Percentiles rank a stretch among this genome's conserved stretches.
Evolutionary conservation across 2,888 invertebrate genomes (phyloP).

Genomic region (Kryphioiulus occultus): DNA sequence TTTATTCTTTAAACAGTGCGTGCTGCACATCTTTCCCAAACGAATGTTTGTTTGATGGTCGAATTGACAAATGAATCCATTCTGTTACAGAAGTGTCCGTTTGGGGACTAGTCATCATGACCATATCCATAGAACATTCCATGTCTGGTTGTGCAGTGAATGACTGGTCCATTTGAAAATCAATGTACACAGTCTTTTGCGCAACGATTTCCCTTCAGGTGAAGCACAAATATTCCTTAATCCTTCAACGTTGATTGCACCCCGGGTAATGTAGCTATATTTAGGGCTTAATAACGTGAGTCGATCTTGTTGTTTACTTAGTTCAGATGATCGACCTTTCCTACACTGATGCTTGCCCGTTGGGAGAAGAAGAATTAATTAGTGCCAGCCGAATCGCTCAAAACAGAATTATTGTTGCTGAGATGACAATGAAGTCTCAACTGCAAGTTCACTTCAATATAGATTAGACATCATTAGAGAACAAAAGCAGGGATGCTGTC

Average conservation of each 20-base stretch:
- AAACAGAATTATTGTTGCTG: slow-evolving; percentile 13
- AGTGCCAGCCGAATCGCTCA: slow-evolving; percentile 23
- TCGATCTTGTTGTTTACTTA: slow-evolving; percentile 12
- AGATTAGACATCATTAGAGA: neutral
- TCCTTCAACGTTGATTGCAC: slow-evolving; percentile 17
- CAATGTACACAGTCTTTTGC: slow-evolving; percentile 20
- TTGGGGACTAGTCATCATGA: neutral
- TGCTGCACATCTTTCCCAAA: neutral
- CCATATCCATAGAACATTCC: neutral
- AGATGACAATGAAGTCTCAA: neutral
- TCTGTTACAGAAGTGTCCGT: neutral
- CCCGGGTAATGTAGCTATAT: slow-evolving; percentile 8
- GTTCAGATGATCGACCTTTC: neutral
- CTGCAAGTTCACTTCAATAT: neutral
- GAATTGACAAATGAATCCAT: neutral
- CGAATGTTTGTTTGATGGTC: slow-evolving; percentile 26
- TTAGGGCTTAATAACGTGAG: slow-evolving; percentile 13
- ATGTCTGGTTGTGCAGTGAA: neutral
- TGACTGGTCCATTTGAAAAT: neutral
- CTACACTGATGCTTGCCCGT: neutral
- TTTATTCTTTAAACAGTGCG: neutral
- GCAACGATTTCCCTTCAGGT: slow-evolving; percentile 17
- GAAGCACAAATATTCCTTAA: slow-evolving; percentile 32
- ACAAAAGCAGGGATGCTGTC: neutral
- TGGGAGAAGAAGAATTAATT: slow-evolving; percentile 32